Conservation (phyloP, 1,140 invertebrate species). For the Sitophilus oryzae region DNA sequence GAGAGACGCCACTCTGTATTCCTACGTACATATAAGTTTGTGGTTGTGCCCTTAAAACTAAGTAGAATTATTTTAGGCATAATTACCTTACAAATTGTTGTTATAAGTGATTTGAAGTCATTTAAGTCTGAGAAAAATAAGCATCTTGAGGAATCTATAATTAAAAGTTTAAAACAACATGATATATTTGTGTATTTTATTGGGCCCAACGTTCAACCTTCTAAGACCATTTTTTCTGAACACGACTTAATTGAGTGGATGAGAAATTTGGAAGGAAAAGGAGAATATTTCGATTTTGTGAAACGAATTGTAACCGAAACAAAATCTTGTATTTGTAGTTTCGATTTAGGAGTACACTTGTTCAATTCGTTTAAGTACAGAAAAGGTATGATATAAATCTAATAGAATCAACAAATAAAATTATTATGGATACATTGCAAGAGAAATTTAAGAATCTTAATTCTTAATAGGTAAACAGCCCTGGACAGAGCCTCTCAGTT, state of each 20-base stretch:
- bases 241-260: slow-evolving; percentile 21
- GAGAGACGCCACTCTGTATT: too few relatives aligned
- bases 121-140: not conserved
- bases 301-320: slow-evolving; percentile 18
- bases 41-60: too few relatives aligned
- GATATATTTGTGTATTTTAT: slow-evolving; percentile 29
- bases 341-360: slow-evolving; percentile 23
- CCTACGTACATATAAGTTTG: too few relatives aligned
- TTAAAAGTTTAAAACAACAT: slow-evolving; percentile 9
- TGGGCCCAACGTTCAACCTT: slow-evolving; percentile 21
- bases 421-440: not conserved
- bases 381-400: slow-evolving; percentile 1
- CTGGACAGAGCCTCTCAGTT: slow-evolving; percentile 24
- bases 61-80: slow-evolving; percentile 6
- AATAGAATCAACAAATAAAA: not conserved
- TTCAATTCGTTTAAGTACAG: slow-evolving; percentile 21
- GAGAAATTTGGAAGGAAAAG: slow-evolving; percentile 9
- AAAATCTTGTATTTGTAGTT: slow-evolving; percentile 22
- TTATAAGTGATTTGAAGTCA: slow-evolving; percentile 18
- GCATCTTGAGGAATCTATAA: slow-evolving; percentile 5
- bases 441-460: not conserved
- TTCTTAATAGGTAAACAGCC: slow-evolving; percentile 16
- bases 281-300: slow-evolving; percentile 11
- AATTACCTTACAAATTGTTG: slow-evolving; percentile 23
- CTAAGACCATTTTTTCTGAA: slow-evolving; percentile 16